These are phyloP conservation scores for Dasyprocta punctata DNA, from an alignment of 2,113 vertebrate genomes.

Conservation along the genomic window DNA sequence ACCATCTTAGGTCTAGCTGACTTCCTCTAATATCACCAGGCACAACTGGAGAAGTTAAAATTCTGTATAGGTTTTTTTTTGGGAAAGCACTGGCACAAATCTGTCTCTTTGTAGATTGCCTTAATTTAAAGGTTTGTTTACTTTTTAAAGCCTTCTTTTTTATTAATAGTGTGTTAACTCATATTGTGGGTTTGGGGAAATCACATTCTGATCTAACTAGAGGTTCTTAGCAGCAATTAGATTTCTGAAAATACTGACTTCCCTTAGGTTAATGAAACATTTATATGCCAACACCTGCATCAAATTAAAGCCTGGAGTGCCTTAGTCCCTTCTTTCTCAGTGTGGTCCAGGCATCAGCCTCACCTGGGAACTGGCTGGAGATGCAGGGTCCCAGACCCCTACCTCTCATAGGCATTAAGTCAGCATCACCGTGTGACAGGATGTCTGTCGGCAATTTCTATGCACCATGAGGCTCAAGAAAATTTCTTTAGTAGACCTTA, in stretches of 20 bases:
- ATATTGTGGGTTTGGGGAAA: constrained; percentile 3
- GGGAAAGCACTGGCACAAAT: background rate
- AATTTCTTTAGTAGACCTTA: background rate
- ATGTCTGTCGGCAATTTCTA: background rate
- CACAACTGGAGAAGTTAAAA: background rate
- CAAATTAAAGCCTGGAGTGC: background rate
- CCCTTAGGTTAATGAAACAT: constrained; percentile 41
- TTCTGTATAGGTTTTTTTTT: background rate
- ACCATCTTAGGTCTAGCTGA: background rate
- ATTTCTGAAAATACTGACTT: background rate
- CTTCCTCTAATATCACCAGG: background rate
- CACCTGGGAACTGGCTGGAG: background rate
- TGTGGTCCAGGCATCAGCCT: background rate
- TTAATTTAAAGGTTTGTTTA: constrained; percentile 49
- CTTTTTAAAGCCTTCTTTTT: constrained; percentile 60
- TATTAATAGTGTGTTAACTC: constrained; percentile 13
- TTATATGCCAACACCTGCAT: background rate
- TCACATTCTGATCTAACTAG: background rate
- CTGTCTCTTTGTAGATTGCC: background rate
- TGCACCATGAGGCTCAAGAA: background rate
- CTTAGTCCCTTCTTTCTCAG: background rate
- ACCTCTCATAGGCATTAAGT: background rate
- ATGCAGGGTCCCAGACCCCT: background rate
- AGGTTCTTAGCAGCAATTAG: background rate
- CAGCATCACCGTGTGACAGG: background rate